Conservation (phyloP, 2,113 vertebrate genomes). For the Pterocles burchelli region DNA sequence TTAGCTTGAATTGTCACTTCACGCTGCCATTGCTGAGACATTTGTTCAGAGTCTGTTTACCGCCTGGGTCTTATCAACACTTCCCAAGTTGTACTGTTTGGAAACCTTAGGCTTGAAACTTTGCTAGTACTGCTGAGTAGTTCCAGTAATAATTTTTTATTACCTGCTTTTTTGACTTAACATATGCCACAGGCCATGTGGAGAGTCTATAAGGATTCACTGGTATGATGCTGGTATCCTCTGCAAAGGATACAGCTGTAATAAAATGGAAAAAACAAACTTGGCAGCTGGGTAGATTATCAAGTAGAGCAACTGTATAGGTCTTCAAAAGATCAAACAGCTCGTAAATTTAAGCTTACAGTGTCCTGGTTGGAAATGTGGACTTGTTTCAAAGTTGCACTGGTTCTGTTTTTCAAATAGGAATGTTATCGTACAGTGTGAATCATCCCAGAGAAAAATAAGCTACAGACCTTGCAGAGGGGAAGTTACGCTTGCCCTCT, state of each 20-base stretch:
- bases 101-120: not conserved
- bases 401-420: not conserved
- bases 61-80: conserved; percentile 25
- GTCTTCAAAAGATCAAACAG: not conserved
- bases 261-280: not conserved
- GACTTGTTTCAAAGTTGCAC: not conserved
- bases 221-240: not conserved
- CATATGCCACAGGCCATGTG: not conserved
- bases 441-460: not conserved
- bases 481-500: not conserved
- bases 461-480: not conserved
- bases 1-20: conserved; percentile 29
- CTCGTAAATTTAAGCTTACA: not conserved
- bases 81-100: conserved; percentile 3
- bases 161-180: conserved; percentile 11
- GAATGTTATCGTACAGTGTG: not conserved
- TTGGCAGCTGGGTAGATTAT: not conserved
- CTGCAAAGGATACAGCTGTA: not conserved
- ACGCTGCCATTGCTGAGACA: not conserved
- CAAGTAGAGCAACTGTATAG: not conserved
- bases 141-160: not conserved
- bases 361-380: not conserved
- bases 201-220: not conserved
- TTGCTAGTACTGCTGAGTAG: not conserved
- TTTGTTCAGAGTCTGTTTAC: conserved; percentile 24